Base-by-base conservation (phyloP, 2,113 vertebrate genomes). In the Myotis brandtii region DNA sequence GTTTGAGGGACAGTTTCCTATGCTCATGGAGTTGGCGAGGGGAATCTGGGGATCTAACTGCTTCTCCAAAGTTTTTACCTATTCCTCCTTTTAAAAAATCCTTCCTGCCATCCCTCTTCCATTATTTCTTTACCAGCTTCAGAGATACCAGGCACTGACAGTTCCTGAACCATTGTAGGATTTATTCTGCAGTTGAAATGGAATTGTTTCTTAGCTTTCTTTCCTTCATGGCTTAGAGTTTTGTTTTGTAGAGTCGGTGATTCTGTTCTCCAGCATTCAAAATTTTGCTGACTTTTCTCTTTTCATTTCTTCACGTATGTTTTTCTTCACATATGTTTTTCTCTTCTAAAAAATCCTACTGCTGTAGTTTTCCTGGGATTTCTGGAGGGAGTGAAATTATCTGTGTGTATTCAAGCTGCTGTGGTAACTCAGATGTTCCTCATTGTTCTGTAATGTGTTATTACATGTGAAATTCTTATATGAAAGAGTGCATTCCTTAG, bases 371-470 rank as follows among this genome's bases (percentile, higher is more conserved):
- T 93, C 30, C n/a, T 66, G 50, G 10, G 12, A 94, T 82, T 88
- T 94, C 16, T 89, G 48, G 16, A 73, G 16, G 52, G 12, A 85
- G 17, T 66, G 20, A 91, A 82, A 70, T 91, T 87, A 91, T 34
- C 56, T 76, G n/a, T 77, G 13, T 86, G 1, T 89, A 64, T 94
- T 85, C 25, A 80, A 54, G 64, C 50, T 80, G 21, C 27, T 86
- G 4, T 77, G 43, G 56, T 91, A 89, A 73, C 34, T 96, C 40
- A 79, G 62, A 89, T 83, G n/a, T 84, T 69, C 34, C 66, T 96
- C 21, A 50, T 54, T 70, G 37, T 91, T 94, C 86, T 77, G 4
- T 69, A 79, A 69, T 64, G 7, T 89, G 27, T 87, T 56, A 56
- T 85, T 73, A n/a, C 46, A 64, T 86, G 21, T 86, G 92, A 73